phyloP scores from a whole-genome alignment of 1,140 invertebrate species.

The Hormaphis cornu region DNA sequence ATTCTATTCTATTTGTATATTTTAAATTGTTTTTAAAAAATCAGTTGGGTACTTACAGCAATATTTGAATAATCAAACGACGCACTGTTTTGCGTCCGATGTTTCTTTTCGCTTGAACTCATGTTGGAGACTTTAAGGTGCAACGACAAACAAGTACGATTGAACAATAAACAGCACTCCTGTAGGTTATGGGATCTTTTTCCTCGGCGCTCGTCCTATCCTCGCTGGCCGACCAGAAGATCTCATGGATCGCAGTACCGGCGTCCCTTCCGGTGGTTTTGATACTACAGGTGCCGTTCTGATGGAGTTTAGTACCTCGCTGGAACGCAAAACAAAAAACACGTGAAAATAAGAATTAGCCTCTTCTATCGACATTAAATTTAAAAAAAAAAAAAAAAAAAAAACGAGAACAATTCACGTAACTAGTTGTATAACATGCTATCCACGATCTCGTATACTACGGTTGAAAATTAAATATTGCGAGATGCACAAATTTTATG shows the following conservation, averaged over 20 bases:
- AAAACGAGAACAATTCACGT: too few species aligned
- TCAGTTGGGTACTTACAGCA: not conserved
- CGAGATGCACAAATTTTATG: too few species aligned
- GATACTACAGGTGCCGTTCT: not conserved
- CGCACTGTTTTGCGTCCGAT: not conserved
- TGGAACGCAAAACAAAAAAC: too few species aligned
- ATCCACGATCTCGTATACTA: too few species aligned
- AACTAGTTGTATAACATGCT: too few species aligned
- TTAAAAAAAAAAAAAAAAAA: too few species aligned
- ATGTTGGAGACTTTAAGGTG: not conserved
- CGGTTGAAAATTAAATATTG: too few species aligned
- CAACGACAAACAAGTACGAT: not conserved
- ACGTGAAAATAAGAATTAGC: too few species aligned
- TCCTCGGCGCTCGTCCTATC: slow-evolving; percentile 22
- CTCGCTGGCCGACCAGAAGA: not conserved
- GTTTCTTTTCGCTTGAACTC: slow-evolving; percentile 1
- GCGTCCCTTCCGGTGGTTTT: slow-evolving; percentile 10
- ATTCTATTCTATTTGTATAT: not conserved
- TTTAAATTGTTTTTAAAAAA: not conserved
- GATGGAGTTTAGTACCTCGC: not conserved
- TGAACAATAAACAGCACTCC: not conserved
- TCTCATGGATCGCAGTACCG: slow-evolving; percentile 16
- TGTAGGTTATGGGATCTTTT: not conserved
- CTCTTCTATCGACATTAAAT: too few species aligned
- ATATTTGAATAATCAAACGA: not conserved